A percentile compares a stretch with the other conserved stretches of the same genome.
Conservation (phyloP, 2,113 vertebrate genomes). For the Heloderma charlesbogerti region DNA sequence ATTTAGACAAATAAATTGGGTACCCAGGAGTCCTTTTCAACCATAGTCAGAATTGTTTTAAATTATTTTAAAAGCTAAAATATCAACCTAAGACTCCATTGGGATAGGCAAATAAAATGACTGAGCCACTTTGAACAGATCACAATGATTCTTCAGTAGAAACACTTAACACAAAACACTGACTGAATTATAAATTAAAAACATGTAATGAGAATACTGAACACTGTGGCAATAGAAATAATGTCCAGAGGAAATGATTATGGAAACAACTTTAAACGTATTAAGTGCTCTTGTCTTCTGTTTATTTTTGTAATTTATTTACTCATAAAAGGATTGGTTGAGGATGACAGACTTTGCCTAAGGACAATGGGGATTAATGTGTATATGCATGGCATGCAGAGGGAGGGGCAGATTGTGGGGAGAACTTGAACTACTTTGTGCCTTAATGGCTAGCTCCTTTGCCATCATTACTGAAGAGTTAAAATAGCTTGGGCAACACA, state of each 20-base stretch:
- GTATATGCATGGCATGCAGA: neutral
- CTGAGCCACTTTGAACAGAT: conserved; percentile 55
- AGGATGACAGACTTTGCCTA: neutral
- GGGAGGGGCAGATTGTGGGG: neutral
- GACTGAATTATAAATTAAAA: conserved; percentile 51
- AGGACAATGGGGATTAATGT: conserved; percentile 1
- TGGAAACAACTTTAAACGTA: conserved; percentile 49
- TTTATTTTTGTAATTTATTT: conserved; percentile 47
- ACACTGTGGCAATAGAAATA: conserved; percentile 41
- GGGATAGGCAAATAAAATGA: conserved; percentile 64
- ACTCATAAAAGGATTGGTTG: conserved; percentile 32
- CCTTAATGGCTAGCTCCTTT: rapidly evolving
- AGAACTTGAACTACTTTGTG: neutral
- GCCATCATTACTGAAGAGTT: neutral
- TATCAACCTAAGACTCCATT: conserved; percentile 52
- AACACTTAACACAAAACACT: conserved; percentile 51
- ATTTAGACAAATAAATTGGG: conserved; percentile 61
- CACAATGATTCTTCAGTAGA: conserved; percentile 49
- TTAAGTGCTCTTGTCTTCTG: conserved; percentile 28
- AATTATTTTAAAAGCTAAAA: conserved; percentile 69
- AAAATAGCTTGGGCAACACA: neutral
- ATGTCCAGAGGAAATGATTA: conserved; percentile 52
- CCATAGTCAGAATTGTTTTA: conserved; percentile 56
- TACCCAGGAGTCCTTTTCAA: conserved; percentile 57
- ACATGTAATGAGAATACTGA: conserved; percentile 50